A percentile compares a stretch with the other conserved stretches of the same genome.
Evolutionary conservation across 1,140 invertebrate genomes (phyloP).

Genomic region (Dysdera silvatica): DNA sequence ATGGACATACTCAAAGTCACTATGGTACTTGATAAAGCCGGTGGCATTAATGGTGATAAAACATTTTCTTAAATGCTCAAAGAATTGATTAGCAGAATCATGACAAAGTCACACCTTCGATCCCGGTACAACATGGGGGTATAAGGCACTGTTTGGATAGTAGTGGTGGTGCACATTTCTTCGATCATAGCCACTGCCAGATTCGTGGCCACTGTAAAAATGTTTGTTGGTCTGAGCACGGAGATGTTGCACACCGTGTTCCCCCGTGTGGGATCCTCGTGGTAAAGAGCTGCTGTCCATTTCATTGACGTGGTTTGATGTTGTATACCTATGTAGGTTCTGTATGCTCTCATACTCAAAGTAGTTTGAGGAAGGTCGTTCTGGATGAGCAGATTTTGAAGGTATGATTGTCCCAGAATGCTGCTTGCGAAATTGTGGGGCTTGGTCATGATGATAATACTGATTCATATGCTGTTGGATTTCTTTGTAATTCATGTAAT

Average conservation of each 20-base stretch:
- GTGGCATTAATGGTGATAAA: not conserved
- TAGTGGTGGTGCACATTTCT: slow-evolving; percentile 17
- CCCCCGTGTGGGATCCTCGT: not conserved
- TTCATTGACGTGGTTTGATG: not conserved
- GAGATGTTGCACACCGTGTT: not conserved
- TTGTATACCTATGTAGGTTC: not conserved
- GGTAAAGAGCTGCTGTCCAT: slow-evolving; percentile 9
- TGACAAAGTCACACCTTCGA: slow-evolving; percentile 24
- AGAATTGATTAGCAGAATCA: no score
- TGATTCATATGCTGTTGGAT: slow-evolving; percentile 64
- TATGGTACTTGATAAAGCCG: not conserved
- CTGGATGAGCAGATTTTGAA: not conserved
- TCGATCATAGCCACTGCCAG: slow-evolving; percentile 6
- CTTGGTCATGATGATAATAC: not conserved
- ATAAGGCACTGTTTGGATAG: slow-evolving; percentile 1
- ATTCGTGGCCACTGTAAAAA: slow-evolving; percentile 1
- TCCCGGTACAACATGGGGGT: slow-evolving; percentile 19
- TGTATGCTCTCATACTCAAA: not conserved
- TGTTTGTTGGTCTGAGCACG: not conserved
- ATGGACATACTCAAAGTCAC: not conserved
- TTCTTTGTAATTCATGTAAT: slow-evolving; percentile 76
- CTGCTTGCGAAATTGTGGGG: not conserved
- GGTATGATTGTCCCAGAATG: no score
- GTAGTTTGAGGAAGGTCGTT: not conserved
- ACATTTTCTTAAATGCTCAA: no score